These are phyloP conservation scores for Thymelicus lineola DNA, from an alignment of 2,888 invertebrate genomes.

Conservation along the genomic window DNA sequence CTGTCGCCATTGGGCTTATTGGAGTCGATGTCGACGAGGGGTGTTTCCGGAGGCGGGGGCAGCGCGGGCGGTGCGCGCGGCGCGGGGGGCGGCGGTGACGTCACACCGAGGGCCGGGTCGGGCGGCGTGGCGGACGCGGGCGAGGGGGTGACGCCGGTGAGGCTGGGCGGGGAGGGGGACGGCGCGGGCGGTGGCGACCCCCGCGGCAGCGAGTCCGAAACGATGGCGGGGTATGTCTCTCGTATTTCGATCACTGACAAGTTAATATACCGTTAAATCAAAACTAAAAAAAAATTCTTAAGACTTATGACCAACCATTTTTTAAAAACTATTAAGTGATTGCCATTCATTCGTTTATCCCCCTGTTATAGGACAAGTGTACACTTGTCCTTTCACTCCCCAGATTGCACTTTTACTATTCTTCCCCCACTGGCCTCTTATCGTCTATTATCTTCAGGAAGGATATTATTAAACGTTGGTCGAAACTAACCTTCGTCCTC, in stretches of 20 bases:
- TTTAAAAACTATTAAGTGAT: too few species aligned
- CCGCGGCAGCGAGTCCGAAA: constrained; percentile 36
- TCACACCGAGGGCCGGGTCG: constrained; percentile 19
- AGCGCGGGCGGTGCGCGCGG: constrained; percentile 47
- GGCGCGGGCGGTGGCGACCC: constrained; percentile 45
- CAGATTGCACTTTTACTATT: too few species aligned
- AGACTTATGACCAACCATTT: too few species aligned
- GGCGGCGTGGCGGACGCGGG: not conserved
- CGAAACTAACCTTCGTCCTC: constrained; percentile 12
- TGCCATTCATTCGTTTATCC: too few species aligned
- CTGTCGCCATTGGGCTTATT: constrained; percentile 61
- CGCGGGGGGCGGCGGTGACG: constrained; percentile 36
- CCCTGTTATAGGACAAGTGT: too few species aligned
- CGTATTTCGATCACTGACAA: constrained; percentile 42
- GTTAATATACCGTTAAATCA: not conserved
- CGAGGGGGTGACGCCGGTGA: constrained; percentile 44
- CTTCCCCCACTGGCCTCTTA: too few species aligned
- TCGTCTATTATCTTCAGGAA: too few species aligned
- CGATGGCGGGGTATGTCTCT: constrained; percentile 32
- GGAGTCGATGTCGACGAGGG: constrained; percentile 47
- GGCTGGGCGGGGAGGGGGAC: constrained; percentile 26
- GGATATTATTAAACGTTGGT: too few species aligned
- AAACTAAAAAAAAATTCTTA: not conserved
- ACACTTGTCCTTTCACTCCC: too few species aligned
- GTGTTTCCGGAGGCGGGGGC: constrained; percentile 28